These are phyloP conservation scores for Phrixothrix hirtus DNA, from an alignment of 2,888 invertebrate genomes.

Conservation along the genomic window DNA sequence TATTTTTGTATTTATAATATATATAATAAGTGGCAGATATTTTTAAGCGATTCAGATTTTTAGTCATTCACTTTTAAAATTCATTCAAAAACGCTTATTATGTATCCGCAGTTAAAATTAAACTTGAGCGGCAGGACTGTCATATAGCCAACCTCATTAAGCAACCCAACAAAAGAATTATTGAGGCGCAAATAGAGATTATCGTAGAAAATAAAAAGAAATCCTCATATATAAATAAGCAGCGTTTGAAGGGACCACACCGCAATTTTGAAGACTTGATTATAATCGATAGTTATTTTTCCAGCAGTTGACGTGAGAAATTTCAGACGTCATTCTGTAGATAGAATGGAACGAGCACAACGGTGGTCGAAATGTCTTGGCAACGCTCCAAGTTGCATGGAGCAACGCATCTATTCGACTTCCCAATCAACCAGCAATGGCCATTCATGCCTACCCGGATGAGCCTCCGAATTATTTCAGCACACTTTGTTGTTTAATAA, in stretches of 20 bases:
- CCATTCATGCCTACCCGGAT: slow-evolving; percentile 37
- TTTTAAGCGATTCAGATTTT: not conserved
- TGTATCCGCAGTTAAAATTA: not conserved
- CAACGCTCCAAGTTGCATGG: slow-evolving; percentile 26
- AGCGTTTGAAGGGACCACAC: slow-evolving; percentile 11
- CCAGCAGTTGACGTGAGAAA: slow-evolving; percentile 23
- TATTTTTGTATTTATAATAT: not conserved
- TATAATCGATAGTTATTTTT: slow-evolving; percentile 19
- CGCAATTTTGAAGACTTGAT: slow-evolving; percentile 13
- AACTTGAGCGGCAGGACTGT: not conserved
- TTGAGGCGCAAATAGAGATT: not conserved
- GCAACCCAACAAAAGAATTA: not conserved
- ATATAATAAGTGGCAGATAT: not conserved
- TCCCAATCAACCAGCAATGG: slow-evolving; percentile 35
- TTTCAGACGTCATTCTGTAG: slow-evolving; percentile 24
- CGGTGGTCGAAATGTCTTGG: slow-evolving; percentile 32
- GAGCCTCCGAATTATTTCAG: slow-evolving; percentile 35
- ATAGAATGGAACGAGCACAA: slow-evolving; percentile 28
- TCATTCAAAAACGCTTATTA: not conserved
- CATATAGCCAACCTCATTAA: not conserved
- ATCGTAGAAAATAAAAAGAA: too few relatives aligned
- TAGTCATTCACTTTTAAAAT: not conserved
- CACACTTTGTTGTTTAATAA: slow-evolving; percentile 42
- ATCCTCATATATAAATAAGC: too few relatives aligned
- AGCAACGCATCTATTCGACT: slow-evolving; percentile 30